phyloP scores from a whole-genome alignment of 2,888 invertebrate genomes.

The Leptinotarsa juncta region DNA sequence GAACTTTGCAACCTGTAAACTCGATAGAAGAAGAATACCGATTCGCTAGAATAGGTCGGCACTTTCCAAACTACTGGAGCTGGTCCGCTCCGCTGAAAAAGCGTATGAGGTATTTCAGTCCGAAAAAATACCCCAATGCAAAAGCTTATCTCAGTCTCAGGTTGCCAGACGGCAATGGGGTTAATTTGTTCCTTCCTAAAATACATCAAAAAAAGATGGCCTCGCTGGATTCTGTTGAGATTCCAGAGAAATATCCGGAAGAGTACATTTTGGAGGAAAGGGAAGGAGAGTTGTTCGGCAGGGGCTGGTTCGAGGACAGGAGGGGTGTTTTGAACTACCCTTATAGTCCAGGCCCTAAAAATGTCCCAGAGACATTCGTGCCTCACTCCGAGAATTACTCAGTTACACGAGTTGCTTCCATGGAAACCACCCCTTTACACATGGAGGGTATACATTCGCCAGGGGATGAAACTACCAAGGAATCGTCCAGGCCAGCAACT shows the following conservation, averaged over 20 bases:
- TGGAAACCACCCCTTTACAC: too few relatives aligned
- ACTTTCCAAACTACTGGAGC: background rate
- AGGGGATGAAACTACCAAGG: too few relatives aligned
- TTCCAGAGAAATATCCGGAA: conserved; percentile 2
- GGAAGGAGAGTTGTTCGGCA: background rate
- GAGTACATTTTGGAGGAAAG: background rate
- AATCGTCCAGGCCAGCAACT: too few relatives aligned
- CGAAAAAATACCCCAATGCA: too few relatives aligned
- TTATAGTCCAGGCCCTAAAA: background rate
- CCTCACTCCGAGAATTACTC: too few relatives aligned
- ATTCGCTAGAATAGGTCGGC: background rate
- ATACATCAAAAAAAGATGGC: background rate
- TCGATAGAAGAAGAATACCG: background rate
- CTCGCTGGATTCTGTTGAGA: background rate
- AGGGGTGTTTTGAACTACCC: background rate
- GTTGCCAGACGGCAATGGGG: background rate
- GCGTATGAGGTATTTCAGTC: background rate
- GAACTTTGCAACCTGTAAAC: background rate
- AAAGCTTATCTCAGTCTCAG: background rate
- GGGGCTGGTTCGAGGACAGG: background rate
- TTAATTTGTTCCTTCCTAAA: background rate
- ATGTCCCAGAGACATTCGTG: background rate
- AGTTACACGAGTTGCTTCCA: too few relatives aligned
- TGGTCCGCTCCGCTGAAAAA: background rate
- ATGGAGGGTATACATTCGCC: too few relatives aligned